Conservation (phyloP, 23 tunicate genomes). For the Botrylloides violaceus region DNA sequence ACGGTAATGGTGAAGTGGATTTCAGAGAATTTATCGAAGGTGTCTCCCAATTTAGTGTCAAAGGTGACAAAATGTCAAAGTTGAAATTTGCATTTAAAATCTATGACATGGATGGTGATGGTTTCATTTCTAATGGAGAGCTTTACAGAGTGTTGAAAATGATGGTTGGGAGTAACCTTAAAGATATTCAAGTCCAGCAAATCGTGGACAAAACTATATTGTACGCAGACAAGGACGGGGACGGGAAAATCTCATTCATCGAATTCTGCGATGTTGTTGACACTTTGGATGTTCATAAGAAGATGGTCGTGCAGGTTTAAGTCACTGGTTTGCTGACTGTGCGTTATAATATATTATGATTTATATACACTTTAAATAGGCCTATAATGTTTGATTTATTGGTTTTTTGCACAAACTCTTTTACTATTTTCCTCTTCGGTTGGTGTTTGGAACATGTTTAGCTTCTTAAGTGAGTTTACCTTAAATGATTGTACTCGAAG, state of each 20-base stretch:
- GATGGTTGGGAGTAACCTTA: slow-evolving; percentile 96
- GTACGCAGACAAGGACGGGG: slow-evolving; percentile 96
- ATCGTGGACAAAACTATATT: slow-evolving; percentile 97
- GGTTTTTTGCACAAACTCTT: no score
- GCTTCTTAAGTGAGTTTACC: no score
- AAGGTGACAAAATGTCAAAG: slow-evolving; percentile 92
- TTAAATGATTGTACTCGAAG: no score
- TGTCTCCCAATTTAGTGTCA: slow-evolving; percentile 92
- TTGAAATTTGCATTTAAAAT: slow-evolving; percentile 94
- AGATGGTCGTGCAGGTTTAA: slow-evolving; percentile 31
- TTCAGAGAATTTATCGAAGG: slow-evolving; percentile 97
- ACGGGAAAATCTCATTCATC: slow-evolving; percentile 86
- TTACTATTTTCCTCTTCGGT: no score
- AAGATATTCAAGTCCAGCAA: slow-evolving; percentile 89
- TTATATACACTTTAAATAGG: no score
- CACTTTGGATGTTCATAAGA: slow-evolving; percentile 28
- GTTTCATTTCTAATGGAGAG: slow-evolving; percentile 94
- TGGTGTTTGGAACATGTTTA: no score
- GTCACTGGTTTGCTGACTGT: no score
- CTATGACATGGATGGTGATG: slow-evolving; percentile 95
- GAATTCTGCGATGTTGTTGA: slow-evolving; percentile 65
- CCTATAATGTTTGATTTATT: no score
- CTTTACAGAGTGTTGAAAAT: slow-evolving; percentile 87
- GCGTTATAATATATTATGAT: no score
- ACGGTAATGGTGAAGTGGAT: slow-evolving; percentile 97